Evolutionary conservation across 2,113 vertebrate genomes (phyloP).

Genomic region (Nettapus auritus): DNA sequence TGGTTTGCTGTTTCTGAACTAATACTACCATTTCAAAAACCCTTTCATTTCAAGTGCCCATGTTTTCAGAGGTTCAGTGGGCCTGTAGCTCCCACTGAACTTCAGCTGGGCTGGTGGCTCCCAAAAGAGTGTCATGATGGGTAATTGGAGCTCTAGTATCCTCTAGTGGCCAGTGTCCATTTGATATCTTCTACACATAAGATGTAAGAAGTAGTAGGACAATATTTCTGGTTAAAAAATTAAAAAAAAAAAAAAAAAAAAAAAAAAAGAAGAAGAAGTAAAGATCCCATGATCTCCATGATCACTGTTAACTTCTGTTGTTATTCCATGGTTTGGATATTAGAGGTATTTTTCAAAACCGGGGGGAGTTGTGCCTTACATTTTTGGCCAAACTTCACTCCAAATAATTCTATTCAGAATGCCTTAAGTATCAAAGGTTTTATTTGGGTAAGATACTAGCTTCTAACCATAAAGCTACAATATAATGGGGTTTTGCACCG

Average conservation of each 20-base stretch:
- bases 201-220: background rate
- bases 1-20: background rate
- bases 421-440: background rate
- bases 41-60: background rate
- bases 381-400: background rate
- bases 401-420: background rate
- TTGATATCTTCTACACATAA: background rate
- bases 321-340: background rate
- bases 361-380: background rate
- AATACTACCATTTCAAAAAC: background rate
- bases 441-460: slow-evolving; percentile 20
- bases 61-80: background rate
- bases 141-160: background rate
- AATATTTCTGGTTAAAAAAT: background rate
- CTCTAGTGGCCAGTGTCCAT: background rate
- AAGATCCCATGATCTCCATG: background rate
- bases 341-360: background rate
- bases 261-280: background rate
- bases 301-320: background rate
- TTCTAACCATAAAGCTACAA: background rate
- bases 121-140: background rate
- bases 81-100: too few species aligned
- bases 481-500: background rate
- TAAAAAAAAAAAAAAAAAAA: background rate
- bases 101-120: too few species aligned